These are phyloP conservation scores for Tiliqua scincoides DNA, from an alignment of 2,113 vertebrate genomes.

Conservation along the genomic window DNA sequence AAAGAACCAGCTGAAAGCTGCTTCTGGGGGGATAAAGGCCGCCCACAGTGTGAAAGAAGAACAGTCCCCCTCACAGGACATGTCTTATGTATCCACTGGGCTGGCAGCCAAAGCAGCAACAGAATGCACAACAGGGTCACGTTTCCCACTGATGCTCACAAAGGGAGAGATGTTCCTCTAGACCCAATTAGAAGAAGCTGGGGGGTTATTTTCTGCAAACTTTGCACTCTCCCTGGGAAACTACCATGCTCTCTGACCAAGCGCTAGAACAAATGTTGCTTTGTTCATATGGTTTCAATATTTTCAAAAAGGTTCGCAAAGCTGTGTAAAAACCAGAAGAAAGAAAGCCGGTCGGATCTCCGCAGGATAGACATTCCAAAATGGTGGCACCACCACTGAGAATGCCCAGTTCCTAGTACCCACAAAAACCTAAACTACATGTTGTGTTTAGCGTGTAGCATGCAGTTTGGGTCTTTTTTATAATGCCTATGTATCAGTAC, in stretches of 20 bases:
- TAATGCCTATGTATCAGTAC: too few relatives aligned
- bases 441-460: too few relatives aligned
- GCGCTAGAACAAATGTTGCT: not conserved
- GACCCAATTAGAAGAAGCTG: not conserved
- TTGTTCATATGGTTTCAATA: too few relatives aligned
- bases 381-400: too few relatives aligned
- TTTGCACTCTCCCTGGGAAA: not conserved
- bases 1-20: conserved; percentile 34
- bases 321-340: too few relatives aligned
- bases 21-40: conserved; percentile 15
- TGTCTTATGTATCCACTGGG: not conserved
- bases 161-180: not conserved
- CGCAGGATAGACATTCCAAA: too few relatives aligned
- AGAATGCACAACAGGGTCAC: not conserved
- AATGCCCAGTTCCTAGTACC: too few relatives aligned
- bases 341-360: too few relatives aligned
- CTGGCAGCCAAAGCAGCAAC: conserved; percentile 4
- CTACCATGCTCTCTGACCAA: not conserved
- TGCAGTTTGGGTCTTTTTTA: too few relatives aligned
- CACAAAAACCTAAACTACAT: too few relatives aligned
- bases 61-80: conserved; percentile 26
- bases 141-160: rapidly evolving
- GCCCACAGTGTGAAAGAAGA: conserved; percentile 34
- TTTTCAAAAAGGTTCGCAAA: too few relatives aligned
- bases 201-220: conserved; percentile 8